Conservation (phyloP, 2,113 vertebrate genomes). For the Pogonocichla stellata region DNA sequence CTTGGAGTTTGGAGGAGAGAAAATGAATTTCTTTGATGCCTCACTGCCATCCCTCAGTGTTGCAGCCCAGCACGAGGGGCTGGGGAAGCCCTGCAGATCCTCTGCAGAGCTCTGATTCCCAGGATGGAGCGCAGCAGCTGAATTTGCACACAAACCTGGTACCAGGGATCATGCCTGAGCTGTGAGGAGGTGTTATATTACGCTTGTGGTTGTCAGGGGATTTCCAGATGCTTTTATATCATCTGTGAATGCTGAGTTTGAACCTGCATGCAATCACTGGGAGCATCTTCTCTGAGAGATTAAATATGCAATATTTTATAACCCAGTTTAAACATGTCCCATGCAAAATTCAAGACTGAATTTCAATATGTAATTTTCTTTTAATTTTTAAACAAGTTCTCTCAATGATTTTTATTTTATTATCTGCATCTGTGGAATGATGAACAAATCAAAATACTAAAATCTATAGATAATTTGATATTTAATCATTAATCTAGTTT, state of each 20-base stretch:
- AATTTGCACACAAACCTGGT: not conserved
- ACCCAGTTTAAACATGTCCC: constrained; percentile 1
- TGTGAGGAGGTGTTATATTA: not conserved
- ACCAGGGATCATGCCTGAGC: fast-evolving
- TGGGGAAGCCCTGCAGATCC: not conserved
- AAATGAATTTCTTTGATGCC: not conserved
- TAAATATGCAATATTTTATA: constrained; percentile 35
- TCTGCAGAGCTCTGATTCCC: not conserved
- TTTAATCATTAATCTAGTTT: constrained; percentile 11
- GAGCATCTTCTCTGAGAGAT: not conserved
- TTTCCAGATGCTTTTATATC: not conserved
- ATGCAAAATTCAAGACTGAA: constrained; percentile 43
- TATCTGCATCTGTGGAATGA: not conserved
- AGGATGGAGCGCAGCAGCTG: not conserved
- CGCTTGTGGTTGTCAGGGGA: not conserved
- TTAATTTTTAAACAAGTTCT: constrained; percentile 26
- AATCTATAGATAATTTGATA: not conserved
- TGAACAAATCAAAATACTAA: not conserved
- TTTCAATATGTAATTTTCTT: constrained; percentile 36
- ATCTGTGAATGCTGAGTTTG: not conserved
- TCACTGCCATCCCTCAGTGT: not conserved
- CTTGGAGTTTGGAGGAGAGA: not conserved
- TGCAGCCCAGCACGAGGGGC: fast-evolving
- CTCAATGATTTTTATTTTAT: not conserved
- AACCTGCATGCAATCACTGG: not conserved